Percentiles rank a stretch among this genome's conserved stretches.
Evolutionary conservation across 1,140 invertebrate species (phyloP).

Genomic region (Ostrea denselamellosa): DNA sequence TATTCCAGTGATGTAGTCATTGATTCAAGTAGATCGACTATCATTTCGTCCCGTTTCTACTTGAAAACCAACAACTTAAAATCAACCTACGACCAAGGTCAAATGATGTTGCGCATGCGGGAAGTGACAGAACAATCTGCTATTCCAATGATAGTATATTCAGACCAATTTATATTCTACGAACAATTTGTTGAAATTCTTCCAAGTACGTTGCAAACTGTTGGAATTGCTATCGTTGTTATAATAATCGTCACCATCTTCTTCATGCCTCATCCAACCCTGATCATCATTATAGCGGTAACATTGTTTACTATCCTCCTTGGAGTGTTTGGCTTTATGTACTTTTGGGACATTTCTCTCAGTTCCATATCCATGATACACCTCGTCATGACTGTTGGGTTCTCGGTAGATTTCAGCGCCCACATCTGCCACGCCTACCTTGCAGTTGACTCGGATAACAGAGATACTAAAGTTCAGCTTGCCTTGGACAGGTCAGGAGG

Average conservation of each 20-base stretch:
- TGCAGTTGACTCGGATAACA: conserved; percentile 82
- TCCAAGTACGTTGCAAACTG: conserved; percentile 94
- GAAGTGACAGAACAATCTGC: conserved; percentile 61
- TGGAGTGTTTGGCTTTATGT: conserved; percentile 97
- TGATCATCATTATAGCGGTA: conserved; percentile 96
- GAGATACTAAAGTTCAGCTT: conserved; percentile 87
- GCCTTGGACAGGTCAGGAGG: conserved; percentile 93
- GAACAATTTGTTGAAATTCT: conserved; percentile 93
- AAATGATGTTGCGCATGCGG: conserved; percentile 65
- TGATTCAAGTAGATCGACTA: conserved; percentile 86
- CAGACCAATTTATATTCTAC: conserved; percentile 65
- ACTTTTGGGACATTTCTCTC: conserved; percentile 95
- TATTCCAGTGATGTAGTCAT: conserved; percentile 91
- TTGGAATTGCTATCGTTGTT: conserved; percentile 92
- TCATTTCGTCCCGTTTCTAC: conserved; percentile 83
- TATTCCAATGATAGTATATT: conserved; percentile 62
- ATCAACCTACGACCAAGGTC: conserved; percentile 55
- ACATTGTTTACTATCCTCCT: conserved; percentile 97
- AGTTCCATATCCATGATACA: conserved; percentile 99
- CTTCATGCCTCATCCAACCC: conserved; percentile 96
- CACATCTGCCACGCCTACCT: conserved; percentile 98
- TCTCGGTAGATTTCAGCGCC: conserved; percentile 97
- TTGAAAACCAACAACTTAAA: conserved; percentile 57
- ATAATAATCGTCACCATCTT: conserved; percentile 98
- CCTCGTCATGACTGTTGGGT: conserved; percentile 98